Percentiles rank a stretch among this genome's conserved stretches.
Conservation (phyloP, 2,888 invertebrate genomes). For the Andrena bucephala region DNA sequence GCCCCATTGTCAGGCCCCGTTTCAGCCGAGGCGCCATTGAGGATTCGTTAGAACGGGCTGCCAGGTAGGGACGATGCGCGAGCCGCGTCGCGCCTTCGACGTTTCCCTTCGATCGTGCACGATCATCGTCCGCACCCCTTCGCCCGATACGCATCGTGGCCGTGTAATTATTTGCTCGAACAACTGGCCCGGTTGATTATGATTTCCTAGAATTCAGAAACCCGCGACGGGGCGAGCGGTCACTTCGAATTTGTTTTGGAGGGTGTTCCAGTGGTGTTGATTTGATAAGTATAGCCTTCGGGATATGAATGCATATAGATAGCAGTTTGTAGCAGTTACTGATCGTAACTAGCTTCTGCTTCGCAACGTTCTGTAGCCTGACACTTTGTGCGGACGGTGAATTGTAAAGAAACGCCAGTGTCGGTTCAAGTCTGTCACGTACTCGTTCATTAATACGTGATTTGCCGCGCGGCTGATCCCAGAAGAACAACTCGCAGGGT, state of each 20-base stretch:
- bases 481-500: conserved; percentile 45
- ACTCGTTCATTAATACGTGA: conserved; percentile 45
- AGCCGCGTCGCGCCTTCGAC: conserved; percentile 62
- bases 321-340: too few species aligned
- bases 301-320: too few species aligned
- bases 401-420: too few species aligned
- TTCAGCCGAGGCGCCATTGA: conserved; percentile 77
- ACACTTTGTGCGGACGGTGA: too few species aligned
- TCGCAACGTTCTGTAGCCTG: too few species aligned
- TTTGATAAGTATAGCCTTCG: neutral
- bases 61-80: conserved; percentile 64
- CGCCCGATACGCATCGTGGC: conserved; percentile 26
- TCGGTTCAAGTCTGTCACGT: neutral
- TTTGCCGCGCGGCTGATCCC: conserved; percentile 10
- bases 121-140: conserved; percentile 45
- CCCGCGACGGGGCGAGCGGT: neutral
- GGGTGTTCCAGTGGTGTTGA: too few species aligned
- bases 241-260: neutral
- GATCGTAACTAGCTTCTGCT: too few species aligned
- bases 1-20: conserved; percentile 77
- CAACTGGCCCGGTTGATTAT: neutral
- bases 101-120: conserved; percentile 61
- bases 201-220: neutral
- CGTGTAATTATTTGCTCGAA: conserved; percentile 19
- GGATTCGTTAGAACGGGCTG: conserved; percentile 75